phyloP scores from a whole-genome alignment of 2,888 invertebrate species.

The Euplagia quadripunctaria region DNA sequence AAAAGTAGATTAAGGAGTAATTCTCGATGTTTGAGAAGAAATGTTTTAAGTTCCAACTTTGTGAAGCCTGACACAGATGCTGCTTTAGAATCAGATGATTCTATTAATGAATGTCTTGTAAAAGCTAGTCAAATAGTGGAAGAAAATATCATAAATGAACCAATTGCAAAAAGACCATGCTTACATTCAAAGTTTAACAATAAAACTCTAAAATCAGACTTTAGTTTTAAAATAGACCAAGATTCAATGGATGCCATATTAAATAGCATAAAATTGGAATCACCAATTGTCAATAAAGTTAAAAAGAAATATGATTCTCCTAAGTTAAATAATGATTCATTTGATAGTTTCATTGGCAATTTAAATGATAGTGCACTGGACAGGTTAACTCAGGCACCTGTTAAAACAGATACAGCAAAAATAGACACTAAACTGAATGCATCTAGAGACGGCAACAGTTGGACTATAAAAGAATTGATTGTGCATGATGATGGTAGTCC shows the following conservation, averaged over 20 bases:
- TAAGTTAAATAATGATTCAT: slow-evolving; percentile 79
- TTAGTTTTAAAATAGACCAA: slow-evolving; percentile 70
- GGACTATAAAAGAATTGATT: slow-evolving; percentile 69
- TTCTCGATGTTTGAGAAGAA: slow-evolving; percentile 74
- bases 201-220: slow-evolving; percentile 47
- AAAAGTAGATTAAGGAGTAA: slow-evolving; percentile 69
- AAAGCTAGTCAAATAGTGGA: slow-evolving; percentile 83
- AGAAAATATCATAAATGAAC: slow-evolving; percentile 70
- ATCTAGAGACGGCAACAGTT: slow-evolving; percentile 50
- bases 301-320: slow-evolving; percentile 68
- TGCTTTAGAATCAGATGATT: slow-evolving; percentile 83
- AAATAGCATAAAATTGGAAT: slow-evolving; percentile 74
- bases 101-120: slow-evolving; percentile 83
- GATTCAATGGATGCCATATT: slow-evolving; percentile 80
- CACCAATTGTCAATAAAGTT: slow-evolving; percentile 65
- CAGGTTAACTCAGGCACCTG: slow-evolving; percentile 75
- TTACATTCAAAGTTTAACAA: slow-evolving; percentile 49
- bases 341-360: slow-evolving; percentile 80
- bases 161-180: slow-evolving; percentile 61
- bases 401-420: slow-evolving; percentile 54
- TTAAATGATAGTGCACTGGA: slow-evolving; percentile 83
- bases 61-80: slow-evolving; percentile 72
- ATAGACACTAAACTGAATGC: slow-evolving; percentile 45
- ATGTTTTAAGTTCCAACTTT: slow-evolving; percentile 81
- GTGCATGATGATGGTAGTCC: slow-evolving; percentile 71